Base-by-base conservation (phyloP, 2,797 vertebrate species). In the Rhinophrynus dorsalis region DNA sequence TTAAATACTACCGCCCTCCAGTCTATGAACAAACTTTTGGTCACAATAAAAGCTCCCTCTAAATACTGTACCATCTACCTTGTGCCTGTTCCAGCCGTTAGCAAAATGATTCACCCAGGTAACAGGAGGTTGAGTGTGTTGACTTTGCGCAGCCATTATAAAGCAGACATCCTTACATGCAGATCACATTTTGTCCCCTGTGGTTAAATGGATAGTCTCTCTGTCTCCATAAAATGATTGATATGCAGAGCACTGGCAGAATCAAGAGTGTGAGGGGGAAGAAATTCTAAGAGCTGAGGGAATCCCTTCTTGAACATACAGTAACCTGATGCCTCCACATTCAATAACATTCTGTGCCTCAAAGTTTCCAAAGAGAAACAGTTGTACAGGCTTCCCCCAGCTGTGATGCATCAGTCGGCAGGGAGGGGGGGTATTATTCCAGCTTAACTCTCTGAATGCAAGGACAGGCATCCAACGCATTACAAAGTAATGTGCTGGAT, bases 271-370 rank as follows among this genome's bases (percentile, higher is more conserved):
- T 29, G 40, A 45, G 29, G n/a, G 50, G 27, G 13, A 57, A 40
- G 26, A 33, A 51, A 51, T 58, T 65, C 32, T 44, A 51, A 58
- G 61, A 59, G 51, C 32, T n/a, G 37, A 74, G 24, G 9, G 51
- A 52, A 80, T 75, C 48, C 1, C 33, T 56, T 35, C 50, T 44
- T 30, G n/a, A 59, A 52, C 64, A 67, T 70, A 76, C 0, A 0
- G 75, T 61, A 82, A 81, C 0, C 0, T 0, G 66, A 82, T 54
- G 32, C 61, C 62, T 75, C 70, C 32, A 70, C 56, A 83, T 67
- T 6, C 6, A 20, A 33, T 45, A 71, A 63, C 60, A 76, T 79
- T 45, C 68, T 79, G 20, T 47, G 67, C 65, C 13, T 13, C 48
- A n/a, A 2, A 62, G 26, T 2, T 68, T 29, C 54, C 72, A 0